Percentiles rank a stretch among this genome's conserved stretches.
Conservation (phyloP, 2,113 vertebrate species). For the Cynocephalus volans region DNA sequence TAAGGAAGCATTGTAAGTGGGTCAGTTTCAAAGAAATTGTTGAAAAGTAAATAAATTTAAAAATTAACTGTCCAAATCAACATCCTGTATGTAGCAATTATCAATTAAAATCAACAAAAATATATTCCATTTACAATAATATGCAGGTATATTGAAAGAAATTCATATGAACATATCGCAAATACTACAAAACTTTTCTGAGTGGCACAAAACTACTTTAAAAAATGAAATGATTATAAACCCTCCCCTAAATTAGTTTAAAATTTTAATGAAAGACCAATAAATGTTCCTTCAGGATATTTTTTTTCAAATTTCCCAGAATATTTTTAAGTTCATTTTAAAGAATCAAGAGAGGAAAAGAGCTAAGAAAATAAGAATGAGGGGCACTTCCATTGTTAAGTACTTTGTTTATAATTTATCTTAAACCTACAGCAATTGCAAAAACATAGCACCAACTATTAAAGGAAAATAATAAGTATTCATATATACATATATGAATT, state of each 20-base stretch:
- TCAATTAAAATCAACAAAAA: constrained; percentile 14
- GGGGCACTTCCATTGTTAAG: background rate
- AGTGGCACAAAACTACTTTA: background rate
- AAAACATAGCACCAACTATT: background rate
- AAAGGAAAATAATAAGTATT: background rate
- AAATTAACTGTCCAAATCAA: background rate
- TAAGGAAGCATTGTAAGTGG: background rate
- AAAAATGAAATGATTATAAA: background rate
- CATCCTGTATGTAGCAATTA: background rate
- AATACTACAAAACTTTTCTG: background rate
- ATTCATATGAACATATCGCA: background rate
- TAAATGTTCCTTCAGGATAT: background rate
- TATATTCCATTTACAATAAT: background rate
- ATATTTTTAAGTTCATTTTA: background rate
- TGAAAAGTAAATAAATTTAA: background rate
- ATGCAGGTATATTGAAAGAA: background rate
- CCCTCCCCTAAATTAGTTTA: background rate
- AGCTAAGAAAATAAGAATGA: background rate
- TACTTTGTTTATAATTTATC: constrained; percentile 1
- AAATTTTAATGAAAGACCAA: background rate
- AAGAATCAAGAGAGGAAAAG: background rate
- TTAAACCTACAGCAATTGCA: background rate
- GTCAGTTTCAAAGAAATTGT: background rate
- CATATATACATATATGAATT: background rate
- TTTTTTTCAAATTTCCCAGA: constrained; percentile 34